Evolutionary conservation across 1,140 invertebrate genomes (phyloP).

Genomic region (Episyrphus balteatus): DNA sequence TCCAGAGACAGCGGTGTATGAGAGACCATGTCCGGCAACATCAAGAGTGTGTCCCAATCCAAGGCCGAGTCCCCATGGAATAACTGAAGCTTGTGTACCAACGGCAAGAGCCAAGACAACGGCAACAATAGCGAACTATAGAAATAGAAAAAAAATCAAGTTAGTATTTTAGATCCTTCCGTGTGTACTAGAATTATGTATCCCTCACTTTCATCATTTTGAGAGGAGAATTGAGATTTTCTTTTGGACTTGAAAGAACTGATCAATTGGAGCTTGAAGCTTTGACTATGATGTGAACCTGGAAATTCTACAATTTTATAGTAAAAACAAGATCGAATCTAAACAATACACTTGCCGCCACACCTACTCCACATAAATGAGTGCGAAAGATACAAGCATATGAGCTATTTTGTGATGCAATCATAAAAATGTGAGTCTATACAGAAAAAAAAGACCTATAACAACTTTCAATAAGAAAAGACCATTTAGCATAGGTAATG

Average conservation of each 20-base stretch:
- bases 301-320: neutral
- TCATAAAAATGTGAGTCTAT: no score
- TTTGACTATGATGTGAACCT: neutral
- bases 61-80: conserved; percentile 10
- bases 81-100: conserved; percentile 32
- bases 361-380: no score
- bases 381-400: no score
- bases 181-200: no score
- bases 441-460: no score
- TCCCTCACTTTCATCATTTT: neutral
- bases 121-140: conserved; percentile 24
- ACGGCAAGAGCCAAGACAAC: conserved; percentile 33
- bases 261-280: neutral
- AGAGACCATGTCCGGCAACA: conserved; percentile 18
- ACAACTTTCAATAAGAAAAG: no score
- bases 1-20: conserved; percentile 22
- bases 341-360: neutral
- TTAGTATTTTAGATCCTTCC: no score
- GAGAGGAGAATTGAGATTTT: neutral
- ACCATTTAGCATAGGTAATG: no score
- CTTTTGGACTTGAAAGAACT: neutral
- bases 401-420: no score
- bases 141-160: neutral
- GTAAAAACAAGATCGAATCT: neutral
- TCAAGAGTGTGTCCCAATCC: conserved; percentile 16